Evolutionary conservation across 1,140 invertebrate genomes (phyloP).

Genomic region (Druon quercuslanigerum): DNA sequence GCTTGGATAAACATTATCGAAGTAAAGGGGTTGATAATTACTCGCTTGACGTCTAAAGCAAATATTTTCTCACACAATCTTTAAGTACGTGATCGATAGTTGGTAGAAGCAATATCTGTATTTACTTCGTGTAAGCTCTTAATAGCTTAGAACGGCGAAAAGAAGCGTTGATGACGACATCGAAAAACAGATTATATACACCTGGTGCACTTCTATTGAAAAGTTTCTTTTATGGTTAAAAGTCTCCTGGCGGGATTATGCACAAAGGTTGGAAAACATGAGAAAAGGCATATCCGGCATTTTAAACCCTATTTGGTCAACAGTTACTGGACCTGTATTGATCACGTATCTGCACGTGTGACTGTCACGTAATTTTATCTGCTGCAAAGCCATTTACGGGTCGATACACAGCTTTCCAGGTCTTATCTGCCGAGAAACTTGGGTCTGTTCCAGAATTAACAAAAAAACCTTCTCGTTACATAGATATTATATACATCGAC

Average conservation of each 20-base stretch:
- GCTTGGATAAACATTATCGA: background rate
- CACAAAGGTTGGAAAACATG: conserved; percentile 33
- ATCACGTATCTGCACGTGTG: conserved; percentile 38
- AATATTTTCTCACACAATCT: conserved; percentile 19
- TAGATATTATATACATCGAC: background rate
- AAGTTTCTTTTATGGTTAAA: conserved; percentile 9
- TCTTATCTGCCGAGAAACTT: conserved; percentile 19
- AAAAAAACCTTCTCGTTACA: background rate
- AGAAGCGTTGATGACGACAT: background rate
- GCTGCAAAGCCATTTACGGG: conserved; percentile 23
- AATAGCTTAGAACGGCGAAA: background rate
- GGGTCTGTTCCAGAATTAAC: conserved; percentile 24
- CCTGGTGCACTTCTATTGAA: conserved; percentile 13
- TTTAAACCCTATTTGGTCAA: conserved; percentile 41
- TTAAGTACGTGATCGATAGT: background rate
- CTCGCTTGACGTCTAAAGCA: background rate
- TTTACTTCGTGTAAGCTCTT: background rate
- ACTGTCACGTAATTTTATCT: conserved; percentile 26
- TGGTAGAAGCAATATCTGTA: background rate
- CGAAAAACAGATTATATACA: conserved; percentile 22
- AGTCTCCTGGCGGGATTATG: background rate
- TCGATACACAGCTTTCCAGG: conserved; percentile 21
- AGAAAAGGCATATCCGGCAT: conserved; percentile 33
- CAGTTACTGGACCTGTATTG: conserved; percentile 35
- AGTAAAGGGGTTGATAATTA: conserved; percentile 13